Evolutionary conservation across 2,888 invertebrate genomes (phyloP), one percentile per base, ranked within the genome.

Genomic region (Campopleginae sp.): DNA sequence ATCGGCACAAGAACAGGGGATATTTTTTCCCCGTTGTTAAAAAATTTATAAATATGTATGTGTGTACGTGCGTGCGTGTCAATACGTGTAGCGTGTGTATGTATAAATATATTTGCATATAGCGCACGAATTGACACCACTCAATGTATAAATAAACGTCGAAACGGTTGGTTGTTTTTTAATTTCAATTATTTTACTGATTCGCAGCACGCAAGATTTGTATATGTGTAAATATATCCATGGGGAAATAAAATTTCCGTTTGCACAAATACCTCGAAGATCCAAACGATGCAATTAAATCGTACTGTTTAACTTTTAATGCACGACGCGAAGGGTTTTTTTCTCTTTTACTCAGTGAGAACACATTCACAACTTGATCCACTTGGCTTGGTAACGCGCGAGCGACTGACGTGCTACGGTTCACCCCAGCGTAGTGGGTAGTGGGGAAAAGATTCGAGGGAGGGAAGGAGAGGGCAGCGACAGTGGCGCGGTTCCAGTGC

Each of bases 341-440:
- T 63, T 71, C 19, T 71, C 19, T 51, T 23, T 38, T 63, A 2
- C 61, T 54, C 78, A 88, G 88, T 87, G 85, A 87, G 88, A 90
- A 90, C 89, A 90, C 91, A 89, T 88, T 90, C 90, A 88, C 91
- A 89, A 88, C 89, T 89, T 90, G 91, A 90, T 91, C 92, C 91
- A 91, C 90, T 90, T 90, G 85, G 90, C 89, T 92, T 90, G 92
- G 92, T 90, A 91, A 92, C 92, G 92, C 92, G 92, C 92, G 91
- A 91, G 90, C 91, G 90, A 92, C 92, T 92, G 91, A 87, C 90
- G 84, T 88, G 88, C 86, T 86, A 77, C 78, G 70, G 77, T 71
- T 68, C 58, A 82, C 42, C 75, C 75, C 80, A 66, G 65, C 65
- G 54, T 76, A 76, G 82, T 63, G 81, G 81, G 54, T 27, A 27